Evolutionary conservation across 2,797 vertebrate species (phyloP).

Genomic region (Gouania willdenowi): DNA sequence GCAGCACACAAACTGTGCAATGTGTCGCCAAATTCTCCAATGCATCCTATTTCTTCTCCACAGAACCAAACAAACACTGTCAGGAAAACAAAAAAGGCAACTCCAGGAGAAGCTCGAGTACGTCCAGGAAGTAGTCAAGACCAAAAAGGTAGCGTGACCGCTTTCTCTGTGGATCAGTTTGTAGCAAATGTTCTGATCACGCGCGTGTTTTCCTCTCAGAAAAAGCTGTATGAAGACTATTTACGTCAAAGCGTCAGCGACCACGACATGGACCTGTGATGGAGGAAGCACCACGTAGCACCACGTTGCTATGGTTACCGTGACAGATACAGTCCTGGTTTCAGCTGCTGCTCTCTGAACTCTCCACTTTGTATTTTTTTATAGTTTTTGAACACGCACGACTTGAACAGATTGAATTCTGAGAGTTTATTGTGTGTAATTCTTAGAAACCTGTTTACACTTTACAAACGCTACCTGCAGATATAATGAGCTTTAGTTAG

Average conservation of each 20-base stretch:
- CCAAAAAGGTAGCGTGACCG: constrained; percentile 78
- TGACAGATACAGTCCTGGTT: constrained; percentile 1
- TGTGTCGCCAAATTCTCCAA: too few relatives aligned
- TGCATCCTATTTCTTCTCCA: background rate
- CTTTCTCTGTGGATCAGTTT: background rate
- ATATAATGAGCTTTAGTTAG: constrained; percentile 24
- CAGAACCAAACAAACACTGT: constrained; percentile 75
- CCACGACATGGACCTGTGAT: constrained; percentile 75
- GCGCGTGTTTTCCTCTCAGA: constrained; percentile 53
- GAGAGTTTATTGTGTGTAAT: too few relatives aligned
- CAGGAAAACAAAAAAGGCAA: constrained; percentile 78
- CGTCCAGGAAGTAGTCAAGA: constrained; percentile 76
- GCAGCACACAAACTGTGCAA: too few relatives aligned
- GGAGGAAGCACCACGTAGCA: background rate
- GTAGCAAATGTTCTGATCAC: background rate
- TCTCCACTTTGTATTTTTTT: background rate
- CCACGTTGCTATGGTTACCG: background rate
- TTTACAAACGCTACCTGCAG: constrained; percentile 16
- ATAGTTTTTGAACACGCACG: too few relatives aligned
- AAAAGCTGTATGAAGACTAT: constrained; percentile 82
- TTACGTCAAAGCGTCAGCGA: constrained; percentile 82
- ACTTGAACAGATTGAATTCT: too few relatives aligned
- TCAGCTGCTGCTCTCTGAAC: too few relatives aligned
- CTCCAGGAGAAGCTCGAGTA: constrained; percentile 79
- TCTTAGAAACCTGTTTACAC: constrained; percentile 18